Evolutionary conservation across 37 sponge, comb jelly and placozoan species (phyloP).

Genomic region (Mnemiopsis leidyi): DNA sequence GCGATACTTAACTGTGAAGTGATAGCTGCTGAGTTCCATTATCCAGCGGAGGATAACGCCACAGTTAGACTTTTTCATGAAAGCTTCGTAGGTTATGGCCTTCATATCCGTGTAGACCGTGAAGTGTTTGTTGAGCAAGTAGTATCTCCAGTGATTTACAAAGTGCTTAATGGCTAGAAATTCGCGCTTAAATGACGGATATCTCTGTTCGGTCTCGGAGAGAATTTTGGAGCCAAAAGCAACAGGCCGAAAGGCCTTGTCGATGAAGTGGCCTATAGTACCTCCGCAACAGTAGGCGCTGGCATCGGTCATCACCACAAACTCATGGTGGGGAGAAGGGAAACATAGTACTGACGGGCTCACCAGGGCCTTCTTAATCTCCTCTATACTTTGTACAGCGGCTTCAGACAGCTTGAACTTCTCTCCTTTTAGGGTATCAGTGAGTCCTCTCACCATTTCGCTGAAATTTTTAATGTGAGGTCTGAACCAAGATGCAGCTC

Average conservation of each 20-base stretch:
- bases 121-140: conserved; percentile 4
- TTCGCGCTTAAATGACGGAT: conserved; percentile 32
- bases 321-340: conserved; percentile 65
- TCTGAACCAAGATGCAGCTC: neutral
- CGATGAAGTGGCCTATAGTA: conserved; percentile 58
- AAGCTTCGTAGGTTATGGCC: neutral
- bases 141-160: conserved; percentile 7
- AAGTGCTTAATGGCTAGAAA: conserved; percentile 7
- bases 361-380: conserved; percentile 67
- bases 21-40: neutral
- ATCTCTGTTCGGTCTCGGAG: conserved; percentile 64
- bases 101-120: conserved; percentile 20
- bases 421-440: conserved; percentile 56
- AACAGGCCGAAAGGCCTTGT: conserved; percentile 67
- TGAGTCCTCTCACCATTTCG: neutral
- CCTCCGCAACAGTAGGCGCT: conserved; percentile 70
- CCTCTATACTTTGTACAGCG: conserved; percentile 66
- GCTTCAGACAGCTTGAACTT: conserved; percentile 52
- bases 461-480: conserved; percentile 37
- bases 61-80: conserved; percentile 27
- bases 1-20: neutral
- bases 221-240: conserved; percentile 68
- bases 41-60: conserved; percentile 24
- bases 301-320: conserved; percentile 75
- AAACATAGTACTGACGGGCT: conserved; percentile 71